A percentile compares a stretch with the other conserved stretches of the same genome.
These are phyloP conservation scores for Bufotes viridis DNA, from an alignment of 2,797 vertebrate genomes.

Conservation along the genomic window DNA sequence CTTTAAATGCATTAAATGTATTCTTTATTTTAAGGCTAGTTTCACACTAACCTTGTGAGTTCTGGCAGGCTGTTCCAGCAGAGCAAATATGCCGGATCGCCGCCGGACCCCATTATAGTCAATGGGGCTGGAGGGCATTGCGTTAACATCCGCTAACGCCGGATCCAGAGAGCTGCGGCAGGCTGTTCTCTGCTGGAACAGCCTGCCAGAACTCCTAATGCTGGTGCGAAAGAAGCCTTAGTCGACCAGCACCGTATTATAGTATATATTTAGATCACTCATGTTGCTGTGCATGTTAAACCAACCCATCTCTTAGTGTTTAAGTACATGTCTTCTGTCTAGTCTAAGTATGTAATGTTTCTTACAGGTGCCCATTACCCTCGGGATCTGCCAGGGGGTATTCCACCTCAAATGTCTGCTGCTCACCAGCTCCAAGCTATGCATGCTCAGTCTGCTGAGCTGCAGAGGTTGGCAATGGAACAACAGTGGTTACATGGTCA, in stretches of 20 bases:
- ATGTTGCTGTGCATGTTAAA: neutral
- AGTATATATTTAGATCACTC: neutral
- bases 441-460: conserved; percentile 98
- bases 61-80: too few species aligned
- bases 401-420: conserved; percentile 95
- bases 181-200: too few species aligned
- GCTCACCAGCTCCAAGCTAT: conserved; percentile 99
- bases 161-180: too few species aligned
- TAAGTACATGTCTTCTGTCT: neutral
- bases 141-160: too few species aligned
- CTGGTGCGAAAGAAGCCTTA: neutral
- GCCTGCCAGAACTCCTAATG: too few species aligned
- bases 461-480: conserved; percentile 98
- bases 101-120: too few species aligned
- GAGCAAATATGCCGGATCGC: too few species aligned
- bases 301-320: neutral
- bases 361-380: conserved; percentile 89
- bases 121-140: too few species aligned
- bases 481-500: conserved; percentile 98
- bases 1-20: too few species aligned
- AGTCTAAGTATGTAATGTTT: neutral
- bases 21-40: too few species aligned
- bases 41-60: too few species aligned
- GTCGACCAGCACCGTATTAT: too few species aligned
- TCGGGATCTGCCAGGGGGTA: conserved; percentile 89